Conservation (phyloP, 2,113 vertebrate species). For the Talpa occidentalis region DNA sequence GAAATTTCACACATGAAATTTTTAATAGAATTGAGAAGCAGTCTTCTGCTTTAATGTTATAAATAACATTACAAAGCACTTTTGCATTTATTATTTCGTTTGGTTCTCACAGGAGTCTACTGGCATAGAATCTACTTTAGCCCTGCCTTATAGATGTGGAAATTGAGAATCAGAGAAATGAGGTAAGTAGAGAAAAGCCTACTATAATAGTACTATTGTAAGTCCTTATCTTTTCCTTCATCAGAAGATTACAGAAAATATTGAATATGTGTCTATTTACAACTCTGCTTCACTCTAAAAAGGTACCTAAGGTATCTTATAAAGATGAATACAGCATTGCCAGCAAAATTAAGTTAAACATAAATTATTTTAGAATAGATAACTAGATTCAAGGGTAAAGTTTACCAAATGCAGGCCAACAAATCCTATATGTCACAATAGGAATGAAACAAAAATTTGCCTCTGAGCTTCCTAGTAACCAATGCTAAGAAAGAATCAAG, state of each 20-base stretch:
- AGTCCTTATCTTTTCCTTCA: not conserved
- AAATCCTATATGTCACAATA: not conserved
- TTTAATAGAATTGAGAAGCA: not conserved
- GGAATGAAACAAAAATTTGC: slow-evolving; percentile 19
- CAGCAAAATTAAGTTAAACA: slow-evolving; percentile 39
- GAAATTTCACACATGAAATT: not conserved
- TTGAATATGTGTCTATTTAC: not conserved
- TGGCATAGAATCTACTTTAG: not conserved
- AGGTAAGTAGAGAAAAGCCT: not conserved
- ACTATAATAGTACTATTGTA: not conserved
- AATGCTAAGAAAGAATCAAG: slow-evolving; percentile 42
- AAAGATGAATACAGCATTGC: not conserved
- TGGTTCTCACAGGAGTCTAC: slow-evolving; percentile 10
- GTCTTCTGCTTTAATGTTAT: not conserved
- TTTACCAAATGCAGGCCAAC: not conserved
- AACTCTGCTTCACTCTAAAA: not conserved
- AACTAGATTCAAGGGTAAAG: not conserved
- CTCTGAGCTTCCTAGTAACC: not conserved
- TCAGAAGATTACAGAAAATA: not conserved
- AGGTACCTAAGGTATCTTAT: not conserved
- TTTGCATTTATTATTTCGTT: not conserved
- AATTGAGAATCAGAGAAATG: slow-evolving; percentile 44
- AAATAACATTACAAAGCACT: not conserved
- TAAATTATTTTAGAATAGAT: slow-evolving; percentile 39
- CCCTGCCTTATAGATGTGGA: not conserved